phyloP scores from a whole-genome alignment of 2,888 invertebrate species.

The Hypercompe scribonia region DNA sequence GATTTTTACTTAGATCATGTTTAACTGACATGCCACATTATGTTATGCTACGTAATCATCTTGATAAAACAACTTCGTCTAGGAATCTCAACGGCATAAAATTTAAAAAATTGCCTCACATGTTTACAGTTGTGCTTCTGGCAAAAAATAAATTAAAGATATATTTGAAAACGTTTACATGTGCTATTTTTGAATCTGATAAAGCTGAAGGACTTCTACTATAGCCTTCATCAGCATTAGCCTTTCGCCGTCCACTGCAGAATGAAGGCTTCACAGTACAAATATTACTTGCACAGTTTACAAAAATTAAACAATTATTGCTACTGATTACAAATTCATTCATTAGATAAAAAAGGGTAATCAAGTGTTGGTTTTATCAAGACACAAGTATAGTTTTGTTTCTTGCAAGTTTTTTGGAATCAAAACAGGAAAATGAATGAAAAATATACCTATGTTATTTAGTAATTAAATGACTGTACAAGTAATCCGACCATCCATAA shows the following conservation, averaged over 20 bases:
- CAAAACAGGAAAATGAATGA: neutral
- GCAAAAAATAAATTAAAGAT: no score
- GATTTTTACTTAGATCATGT: neutral
- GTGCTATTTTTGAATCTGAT: no score
- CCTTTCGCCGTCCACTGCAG: no score
- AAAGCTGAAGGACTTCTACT: no score
- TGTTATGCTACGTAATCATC: neutral
- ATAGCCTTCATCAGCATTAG: no score
- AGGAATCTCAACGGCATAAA: neutral
- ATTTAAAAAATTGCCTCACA: no score
- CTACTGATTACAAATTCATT: neutral
- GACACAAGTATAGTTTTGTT: constrained; percentile 32
- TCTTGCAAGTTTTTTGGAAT: neutral
- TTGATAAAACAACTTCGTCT: neutral
- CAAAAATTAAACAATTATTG: neutral
- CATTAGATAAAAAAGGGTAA: neutral
- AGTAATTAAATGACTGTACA: neutral
- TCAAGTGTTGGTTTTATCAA: constrained; percentile 18
- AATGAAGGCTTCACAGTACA: no score
- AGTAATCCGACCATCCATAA: neutral
- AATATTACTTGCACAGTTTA: neutral
- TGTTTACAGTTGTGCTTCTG: neutral
- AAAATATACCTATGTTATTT: no score
- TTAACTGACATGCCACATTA: neutral
- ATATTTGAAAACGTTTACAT: no score